These are phyloP conservation scores for Acleris laterana DNA, from an alignment of 2,888 invertebrate species.

Conservation along the genomic window DNA sequence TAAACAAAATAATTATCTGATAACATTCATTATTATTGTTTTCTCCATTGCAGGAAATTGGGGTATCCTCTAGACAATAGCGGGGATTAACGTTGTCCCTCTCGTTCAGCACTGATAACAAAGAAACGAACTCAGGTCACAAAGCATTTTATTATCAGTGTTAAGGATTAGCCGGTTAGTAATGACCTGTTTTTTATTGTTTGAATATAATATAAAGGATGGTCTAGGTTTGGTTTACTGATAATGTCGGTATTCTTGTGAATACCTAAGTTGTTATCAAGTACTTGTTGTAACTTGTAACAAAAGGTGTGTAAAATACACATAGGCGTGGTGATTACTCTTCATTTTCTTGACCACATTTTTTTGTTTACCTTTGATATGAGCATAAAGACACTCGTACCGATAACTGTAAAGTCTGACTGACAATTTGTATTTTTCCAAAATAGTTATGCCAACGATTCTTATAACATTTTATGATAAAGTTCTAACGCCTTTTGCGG, in stretches of 20 bases:
- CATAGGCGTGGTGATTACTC: not conserved
- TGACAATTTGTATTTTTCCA: no score
- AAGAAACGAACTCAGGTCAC: slow-evolving; percentile 4
- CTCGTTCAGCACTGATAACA: not conserved
- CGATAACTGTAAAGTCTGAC: no score
- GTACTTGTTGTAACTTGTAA: not conserved
- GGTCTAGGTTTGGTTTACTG: slow-evolving; percentile 5
- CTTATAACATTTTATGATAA: no score
- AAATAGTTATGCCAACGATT: no score
- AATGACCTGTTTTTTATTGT: not conserved
- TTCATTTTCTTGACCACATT: not conserved
- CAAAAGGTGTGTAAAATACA: slow-evolving; percentile 6
- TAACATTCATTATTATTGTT: slow-evolving; percentile 23
- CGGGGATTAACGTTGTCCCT: slow-evolving; percentile 18
- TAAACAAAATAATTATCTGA: slow-evolving; percentile 17
- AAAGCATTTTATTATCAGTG: slow-evolving; percentile 1
- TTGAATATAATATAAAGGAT: not conserved
- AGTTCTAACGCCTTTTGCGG: no score
- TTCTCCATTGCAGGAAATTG: slow-evolving; percentile 25
- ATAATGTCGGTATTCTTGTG: slow-evolving; percentile 2
- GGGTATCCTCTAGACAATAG: slow-evolving; percentile 9
- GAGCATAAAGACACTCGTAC: no score
- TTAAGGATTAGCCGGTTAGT: slow-evolving; percentile 24
- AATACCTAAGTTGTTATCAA: not conserved
- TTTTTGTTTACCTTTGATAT: not conserved